These are phyloP conservation scores for Dermochelys coriacea DNA, from an alignment of 2,797 vertebrate genomes.

Conservation along the genomic window DNA sequence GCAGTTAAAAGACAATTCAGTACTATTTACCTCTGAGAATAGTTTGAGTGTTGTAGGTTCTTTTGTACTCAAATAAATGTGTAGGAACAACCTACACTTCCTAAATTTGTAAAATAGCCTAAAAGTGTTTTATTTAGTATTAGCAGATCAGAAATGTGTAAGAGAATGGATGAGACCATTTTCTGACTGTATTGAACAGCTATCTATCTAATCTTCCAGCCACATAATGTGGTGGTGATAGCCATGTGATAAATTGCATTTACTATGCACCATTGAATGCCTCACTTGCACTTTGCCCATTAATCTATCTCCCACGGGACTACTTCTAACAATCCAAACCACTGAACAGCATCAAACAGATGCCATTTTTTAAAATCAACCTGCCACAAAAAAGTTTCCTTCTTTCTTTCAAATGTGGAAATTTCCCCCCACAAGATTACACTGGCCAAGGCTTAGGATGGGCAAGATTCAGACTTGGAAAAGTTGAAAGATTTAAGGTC, in stretches of 20 bases:
- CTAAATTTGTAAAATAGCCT: not conserved
- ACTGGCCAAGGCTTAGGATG: not conserved
- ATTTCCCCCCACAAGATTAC: not conserved
- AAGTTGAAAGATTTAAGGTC: not conserved
- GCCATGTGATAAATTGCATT: not conserved
- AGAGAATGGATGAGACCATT: not conserved
- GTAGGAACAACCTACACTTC: not conserved
- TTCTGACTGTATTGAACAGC: not conserved
- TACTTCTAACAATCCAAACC: not conserved
- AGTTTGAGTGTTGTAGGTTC: not conserved
- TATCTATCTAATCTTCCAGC: not conserved
- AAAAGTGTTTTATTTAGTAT: not conserved
- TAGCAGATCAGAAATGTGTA: not conserved
- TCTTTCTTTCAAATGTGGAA: not conserved
- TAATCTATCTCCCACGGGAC: not conserved
- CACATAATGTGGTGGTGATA: not conserved
- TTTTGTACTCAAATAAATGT: not conserved
- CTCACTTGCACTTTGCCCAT: not conserved
- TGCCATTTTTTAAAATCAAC: not conserved
- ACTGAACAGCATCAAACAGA: not conserved
- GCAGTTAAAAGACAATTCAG: not conserved
- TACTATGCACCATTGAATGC: not conserved
- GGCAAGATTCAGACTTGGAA: not conserved
- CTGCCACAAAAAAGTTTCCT: not conserved
- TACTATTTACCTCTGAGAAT: not conserved